Base-by-base conservation (phyloP, 2,888 invertebrate genomes). In the Enoplolaimus lenunculus region DNA sequence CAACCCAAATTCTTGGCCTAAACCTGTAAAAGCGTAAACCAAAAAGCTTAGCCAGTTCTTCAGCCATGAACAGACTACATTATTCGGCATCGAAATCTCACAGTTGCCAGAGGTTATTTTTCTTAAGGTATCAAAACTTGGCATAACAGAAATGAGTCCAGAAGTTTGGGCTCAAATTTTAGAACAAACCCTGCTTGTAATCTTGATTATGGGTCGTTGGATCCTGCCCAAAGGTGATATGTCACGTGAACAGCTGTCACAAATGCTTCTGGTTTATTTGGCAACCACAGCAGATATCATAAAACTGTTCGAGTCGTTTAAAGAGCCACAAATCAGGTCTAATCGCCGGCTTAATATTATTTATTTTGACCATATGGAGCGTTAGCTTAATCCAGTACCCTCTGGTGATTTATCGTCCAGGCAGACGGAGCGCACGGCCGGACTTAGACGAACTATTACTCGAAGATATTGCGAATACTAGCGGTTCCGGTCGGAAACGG, bases 341-440 rank as follows among this genome's bases (percentile, higher is more conserved):
- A 0, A 90, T 91, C 79, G 88, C 87, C 29, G 84, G 89, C 1
- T 84, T 94, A 34, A 91, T 92, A 0, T 87, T 89, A 30, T 84
- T 92, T 2, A 92, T 93, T 0, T 84, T 94, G 74, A 89, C 88
- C 0, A 92, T 93, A 75, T 93, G 93, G 93, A 84, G 91, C 2
- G 90, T 93, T 89, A 91, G 91, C 62, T 84, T 94, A 59, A 86
- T 93, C 83, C 94, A 94, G 84, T 94, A 94, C 81, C 91, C 93
- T 0, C 89, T 94, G 68, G 93, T 94, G 0, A 84, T 94, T 34
- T 93, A 93, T 0, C 91, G 93, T n/a, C n/a, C n/a, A n/a, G n/a
- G n/a, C n/a, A n/a, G n/a, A n/a, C n/a, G n/a, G n/a, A n/a, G n/a
- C n/a, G n/a, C n/a, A n/a, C n/a, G n/a, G n/a, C n/a, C n/a, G n/a